phyloP scores from a whole-genome alignment of 2,888 invertebrate species.

The Patella ulyssiponensis region DNA sequence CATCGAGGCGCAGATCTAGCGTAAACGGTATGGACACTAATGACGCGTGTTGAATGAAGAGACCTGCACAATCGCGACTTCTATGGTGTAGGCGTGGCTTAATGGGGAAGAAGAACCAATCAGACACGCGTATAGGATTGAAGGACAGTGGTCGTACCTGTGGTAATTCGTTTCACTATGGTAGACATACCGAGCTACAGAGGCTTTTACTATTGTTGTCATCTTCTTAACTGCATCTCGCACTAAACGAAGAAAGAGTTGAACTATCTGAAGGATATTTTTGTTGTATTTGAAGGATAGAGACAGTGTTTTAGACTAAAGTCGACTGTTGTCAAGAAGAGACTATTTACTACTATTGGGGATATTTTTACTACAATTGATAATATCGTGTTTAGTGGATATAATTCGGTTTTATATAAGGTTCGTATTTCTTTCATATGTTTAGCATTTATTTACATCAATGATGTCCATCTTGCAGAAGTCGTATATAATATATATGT shows the following conservation, averaged over 20 bases:
- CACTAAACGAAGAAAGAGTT: background rate
- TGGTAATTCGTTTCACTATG: background rate
- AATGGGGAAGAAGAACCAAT: background rate
- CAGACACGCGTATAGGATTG: background rate
- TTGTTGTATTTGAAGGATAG: background rate
- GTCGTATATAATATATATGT: too few species aligned
- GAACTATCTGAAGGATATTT: background rate
- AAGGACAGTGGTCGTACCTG: background rate
- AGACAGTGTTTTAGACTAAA: background rate
- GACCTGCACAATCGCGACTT: background rate
- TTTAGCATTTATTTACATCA: too few species aligned
- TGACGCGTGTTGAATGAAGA: background rate
- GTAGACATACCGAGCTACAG: background rate
- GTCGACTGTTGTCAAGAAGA: too few species aligned
- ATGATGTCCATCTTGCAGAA: too few species aligned
- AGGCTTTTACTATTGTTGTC: conserved; percentile 9
- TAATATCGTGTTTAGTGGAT: too few species aligned
- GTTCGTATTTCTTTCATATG: too few species aligned
- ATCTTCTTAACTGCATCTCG: conserved; percentile 1
- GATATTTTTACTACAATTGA: too few species aligned
- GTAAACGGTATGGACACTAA: background rate
- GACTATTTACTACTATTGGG: too few species aligned
- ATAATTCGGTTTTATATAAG: too few species aligned
- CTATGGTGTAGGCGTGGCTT: background rate
- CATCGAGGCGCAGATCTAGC: background rate